Conservation (phyloP, 92 coral and sea anemone genomes). For the Zoanthus sociatus region DNA sequence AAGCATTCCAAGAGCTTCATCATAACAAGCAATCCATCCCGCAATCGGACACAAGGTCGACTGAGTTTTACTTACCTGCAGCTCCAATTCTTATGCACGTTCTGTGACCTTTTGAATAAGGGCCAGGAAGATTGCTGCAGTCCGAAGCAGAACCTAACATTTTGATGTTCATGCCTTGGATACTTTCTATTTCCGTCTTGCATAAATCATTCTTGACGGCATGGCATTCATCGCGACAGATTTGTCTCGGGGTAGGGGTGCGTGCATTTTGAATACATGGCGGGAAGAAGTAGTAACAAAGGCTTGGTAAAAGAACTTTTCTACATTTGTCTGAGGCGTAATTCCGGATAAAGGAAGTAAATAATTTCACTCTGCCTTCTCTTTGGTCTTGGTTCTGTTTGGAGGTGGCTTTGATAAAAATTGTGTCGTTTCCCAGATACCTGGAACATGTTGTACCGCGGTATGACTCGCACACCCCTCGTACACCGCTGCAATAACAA, state of each 20-base stretch:
- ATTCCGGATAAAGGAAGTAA: not conserved
- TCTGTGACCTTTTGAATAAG: not conserved
- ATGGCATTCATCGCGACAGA: constrained; percentile 43
- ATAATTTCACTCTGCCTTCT: not conserved
- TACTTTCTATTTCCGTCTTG: constrained; percentile 1
- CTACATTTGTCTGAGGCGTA: constrained; percentile 22
- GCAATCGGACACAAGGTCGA: too few species aligned
- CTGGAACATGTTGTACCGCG: constrained; percentile 28
- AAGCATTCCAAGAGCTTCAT: too few species aligned
- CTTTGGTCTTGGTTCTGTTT: not conserved
- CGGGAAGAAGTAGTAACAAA: constrained; percentile 34
- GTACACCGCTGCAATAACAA: constrained; percentile 8
- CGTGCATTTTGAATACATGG: constrained; percentile 30
- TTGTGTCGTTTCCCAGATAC: constrained; percentile 7
- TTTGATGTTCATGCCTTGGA: not conserved
- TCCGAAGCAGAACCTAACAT: constrained; percentile 6
- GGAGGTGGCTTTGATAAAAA: constrained; percentile 9
- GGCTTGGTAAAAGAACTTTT: constrained; percentile 16
- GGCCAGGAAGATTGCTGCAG: constrained; percentile 20
- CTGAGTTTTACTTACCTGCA: not conserved
- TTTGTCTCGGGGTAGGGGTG: constrained; percentile 28
- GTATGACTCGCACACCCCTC: constrained; percentile 24
- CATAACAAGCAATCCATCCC: too few species aligned
- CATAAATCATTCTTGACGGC: constrained; percentile 20
- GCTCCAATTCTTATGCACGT: constrained; percentile 15